These are phyloP conservation scores for Triplophysa tibetana DNA, from an alignment of 2,113 vertebrate genomes.

Conservation along the genomic window DNA sequence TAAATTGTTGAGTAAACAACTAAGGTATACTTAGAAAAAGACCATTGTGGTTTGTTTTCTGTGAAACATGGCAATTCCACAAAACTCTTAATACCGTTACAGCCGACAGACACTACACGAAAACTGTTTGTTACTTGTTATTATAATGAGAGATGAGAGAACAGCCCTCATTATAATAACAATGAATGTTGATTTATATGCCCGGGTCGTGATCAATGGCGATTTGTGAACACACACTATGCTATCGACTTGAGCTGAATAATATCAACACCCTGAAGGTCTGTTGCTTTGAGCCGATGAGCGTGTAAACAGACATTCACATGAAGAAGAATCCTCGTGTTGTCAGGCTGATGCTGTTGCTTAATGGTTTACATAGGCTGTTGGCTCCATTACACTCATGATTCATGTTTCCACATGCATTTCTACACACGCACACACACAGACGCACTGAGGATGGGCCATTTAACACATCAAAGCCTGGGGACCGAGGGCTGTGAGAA, in stretches of 20 bases:
- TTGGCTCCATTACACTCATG: conserved; percentile 36
- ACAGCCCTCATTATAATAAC: conserved; percentile 63
- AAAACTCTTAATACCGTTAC: too few species aligned
- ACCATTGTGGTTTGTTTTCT: too few species aligned
- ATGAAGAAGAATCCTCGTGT: conserved; percentile 31
- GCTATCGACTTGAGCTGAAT: conserved; percentile 24
- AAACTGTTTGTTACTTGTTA: conserved; percentile 19
- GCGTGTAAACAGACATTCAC: conserved; percentile 47
- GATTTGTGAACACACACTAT: conserved; percentile 47
- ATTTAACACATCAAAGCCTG: conserved; percentile 85
- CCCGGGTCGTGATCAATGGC: neutral
- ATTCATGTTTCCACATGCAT: conserved; percentile 48
- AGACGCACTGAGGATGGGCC: conserved; percentile 74
- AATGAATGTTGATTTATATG: conserved; percentile 57
- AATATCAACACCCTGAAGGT: conserved; percentile 45
- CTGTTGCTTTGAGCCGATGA: conserved; percentile 52
- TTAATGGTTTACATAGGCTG: conserved; percentile 19
- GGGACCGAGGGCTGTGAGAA: conserved; percentile 65
- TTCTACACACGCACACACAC: conserved; percentile 73
- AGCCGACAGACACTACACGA: conserved; percentile 15
- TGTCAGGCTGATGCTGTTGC: neutral
- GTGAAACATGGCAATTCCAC: too few species aligned
- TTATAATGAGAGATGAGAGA: conserved; percentile 55
- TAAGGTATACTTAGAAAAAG: too few species aligned
- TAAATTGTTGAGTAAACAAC: too few species aligned